Evolutionary conservation across 2,113 vertebrate species (phyloP).

Genomic region (Poecile atricapillus): DNA sequence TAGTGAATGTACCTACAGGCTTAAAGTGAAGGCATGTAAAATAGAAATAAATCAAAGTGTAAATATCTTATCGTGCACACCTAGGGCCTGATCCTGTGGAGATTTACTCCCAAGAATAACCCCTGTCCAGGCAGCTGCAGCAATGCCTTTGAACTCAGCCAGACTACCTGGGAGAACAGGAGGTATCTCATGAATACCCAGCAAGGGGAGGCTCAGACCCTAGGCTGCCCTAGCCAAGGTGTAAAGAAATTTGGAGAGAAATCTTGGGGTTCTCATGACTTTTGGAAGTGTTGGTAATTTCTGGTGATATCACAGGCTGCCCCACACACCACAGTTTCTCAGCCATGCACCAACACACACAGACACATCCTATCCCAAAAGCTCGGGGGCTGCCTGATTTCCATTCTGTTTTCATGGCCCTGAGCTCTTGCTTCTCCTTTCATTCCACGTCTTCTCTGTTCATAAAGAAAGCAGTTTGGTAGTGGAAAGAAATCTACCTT

Average conservation of each 20-base stretch:
- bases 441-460: background rate
- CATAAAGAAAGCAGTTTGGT: background rate
- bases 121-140: background rate
- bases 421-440: background rate
- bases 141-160: slow-evolving; percentile 47
- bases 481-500: background rate
- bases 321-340: background rate
- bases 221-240: background rate
- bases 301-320: background rate
- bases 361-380: background rate
- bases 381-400: background rate
- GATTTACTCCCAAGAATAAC: background rate
- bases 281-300: background rate
- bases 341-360: background rate
- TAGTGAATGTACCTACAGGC: background rate
- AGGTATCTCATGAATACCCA: slow-evolving; percentile 15
- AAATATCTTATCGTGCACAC: background rate
- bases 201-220: background rate
- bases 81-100: slow-evolving; percentile 11
- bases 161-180: background rate
- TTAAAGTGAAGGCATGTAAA: background rate
- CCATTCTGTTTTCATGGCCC: background rate
- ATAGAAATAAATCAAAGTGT: slow-evolving; percentile 8
- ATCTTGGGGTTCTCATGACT: background rate
- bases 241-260: background rate